Percentiles rank a stretch among this genome's conserved stretches.
Evolutionary conservation across 2,113 vertebrate genomes (phyloP).

Genomic region (Zootoca vivipara): DNA sequence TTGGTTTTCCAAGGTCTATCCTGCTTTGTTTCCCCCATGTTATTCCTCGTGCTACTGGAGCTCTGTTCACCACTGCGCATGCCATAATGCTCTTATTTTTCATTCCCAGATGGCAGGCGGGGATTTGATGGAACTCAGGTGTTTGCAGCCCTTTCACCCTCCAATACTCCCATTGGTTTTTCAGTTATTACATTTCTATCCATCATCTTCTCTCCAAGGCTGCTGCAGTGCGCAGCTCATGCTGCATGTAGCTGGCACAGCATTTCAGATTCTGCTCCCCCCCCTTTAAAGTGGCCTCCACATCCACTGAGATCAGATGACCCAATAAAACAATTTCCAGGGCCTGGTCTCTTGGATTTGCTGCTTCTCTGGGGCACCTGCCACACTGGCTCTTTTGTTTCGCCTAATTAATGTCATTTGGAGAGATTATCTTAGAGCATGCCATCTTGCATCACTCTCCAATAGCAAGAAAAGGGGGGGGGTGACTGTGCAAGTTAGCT

Average conservation of each 20-base stretch:
- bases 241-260: not conserved
- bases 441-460: not conserved
- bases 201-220: not conserved
- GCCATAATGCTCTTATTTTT: not conserved
- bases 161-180: not conserved
- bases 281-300: not conserved
- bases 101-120: not conserved
- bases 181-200: conserved; percentile 13
- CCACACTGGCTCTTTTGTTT: not conserved
- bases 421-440: not conserved
- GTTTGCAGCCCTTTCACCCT: conserved; percentile 8
- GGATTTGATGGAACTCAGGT: conserved; percentile 8
- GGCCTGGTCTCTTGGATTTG: not conserved
- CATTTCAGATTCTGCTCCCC: not conserved
- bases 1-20: not conserved
- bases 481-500: too few relatives aligned
- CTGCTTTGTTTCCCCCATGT: not conserved
- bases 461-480: not conserved
- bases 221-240: not conserved
- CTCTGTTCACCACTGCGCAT: not conserved
- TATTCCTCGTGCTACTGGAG: not conserved
- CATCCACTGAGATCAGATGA: not conserved
- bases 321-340: not conserved
- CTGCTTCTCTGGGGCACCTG: not conserved
- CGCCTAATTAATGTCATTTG: not conserved